A percentile compares a stretch with the other conserved stretches of the same genome.
Conservation (phyloP, 1,140 invertebrate species). For the Yoshiicerus persimilis region DNA sequence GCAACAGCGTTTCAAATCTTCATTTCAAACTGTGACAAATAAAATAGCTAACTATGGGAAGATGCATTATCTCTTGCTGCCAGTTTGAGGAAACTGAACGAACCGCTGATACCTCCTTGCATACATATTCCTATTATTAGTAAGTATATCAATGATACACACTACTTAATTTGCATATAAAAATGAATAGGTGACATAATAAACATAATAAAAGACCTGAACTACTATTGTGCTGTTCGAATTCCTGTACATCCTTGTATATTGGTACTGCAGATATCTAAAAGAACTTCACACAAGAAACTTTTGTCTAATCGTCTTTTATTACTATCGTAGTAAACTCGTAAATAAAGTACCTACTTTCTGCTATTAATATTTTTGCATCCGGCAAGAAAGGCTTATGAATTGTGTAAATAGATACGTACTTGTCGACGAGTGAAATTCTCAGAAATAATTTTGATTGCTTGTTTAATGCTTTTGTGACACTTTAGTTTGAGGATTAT, state of each 20-base stretch:
- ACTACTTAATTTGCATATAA: background rate
- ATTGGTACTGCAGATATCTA: background rate
- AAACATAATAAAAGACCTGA: no score
- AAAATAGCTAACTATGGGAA: background rate
- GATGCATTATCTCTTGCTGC: no score
- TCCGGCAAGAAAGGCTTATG: no score
- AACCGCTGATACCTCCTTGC: no score
- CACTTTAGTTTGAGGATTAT: background rate
- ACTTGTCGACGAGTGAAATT: no score
- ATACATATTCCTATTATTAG: no score
- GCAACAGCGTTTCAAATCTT: background rate
- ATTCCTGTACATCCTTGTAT: background rate
- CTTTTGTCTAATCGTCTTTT: background rate
- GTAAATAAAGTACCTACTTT: background rate
- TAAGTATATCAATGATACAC: no score
- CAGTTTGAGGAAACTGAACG: no score
- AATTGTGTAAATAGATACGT: no score
- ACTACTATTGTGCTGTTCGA: no score
- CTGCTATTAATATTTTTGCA: background rate
- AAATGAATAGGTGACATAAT: background rate
- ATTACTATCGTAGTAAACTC: background rate
- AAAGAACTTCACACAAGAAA: background rate
- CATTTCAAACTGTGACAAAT: background rate
- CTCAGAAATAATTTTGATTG: background rate
- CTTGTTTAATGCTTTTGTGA: background rate